Evolutionary conservation across 2,888 invertebrate species (phyloP).

Genomic region (Ormyrus rosae): DNA sequence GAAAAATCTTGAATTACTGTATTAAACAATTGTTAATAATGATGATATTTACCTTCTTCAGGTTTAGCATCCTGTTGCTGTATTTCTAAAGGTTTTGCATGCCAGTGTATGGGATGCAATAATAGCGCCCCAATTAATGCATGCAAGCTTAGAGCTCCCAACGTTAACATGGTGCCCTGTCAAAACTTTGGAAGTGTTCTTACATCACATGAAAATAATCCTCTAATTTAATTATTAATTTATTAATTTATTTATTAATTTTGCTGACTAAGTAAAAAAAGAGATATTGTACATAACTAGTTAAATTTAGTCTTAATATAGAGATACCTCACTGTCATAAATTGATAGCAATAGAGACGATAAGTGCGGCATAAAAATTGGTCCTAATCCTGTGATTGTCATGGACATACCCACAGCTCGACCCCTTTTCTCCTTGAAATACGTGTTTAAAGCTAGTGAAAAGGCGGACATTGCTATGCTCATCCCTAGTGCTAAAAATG

Average conservation of each 20-base stretch:
- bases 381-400: conserved; percentile 82
- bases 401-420: conserved; percentile 81
- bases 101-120: conserved; percentile 84
- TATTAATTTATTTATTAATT: neutral
- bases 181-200: conserved; percentile 45
- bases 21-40: no score
- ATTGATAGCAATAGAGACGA: conserved; percentile 78
- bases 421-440: conserved; percentile 80
- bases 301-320: neutral
- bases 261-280: neutral
- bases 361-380: conserved; percentile 82
- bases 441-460: conserved; percentile 81
- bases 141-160: conserved; percentile 81
- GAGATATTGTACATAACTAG: neutral
- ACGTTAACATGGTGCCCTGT: conserved; percentile 80
- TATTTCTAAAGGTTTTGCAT: conserved; percentile 74
- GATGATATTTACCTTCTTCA: conserved; percentile 19
- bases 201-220: conserved; percentile 13
- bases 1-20: no score
- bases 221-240: neutral
- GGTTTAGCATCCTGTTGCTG: conserved; percentile 21
- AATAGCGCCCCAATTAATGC: conserved; percentile 79
- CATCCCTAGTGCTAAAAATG: conserved; percentile 80
- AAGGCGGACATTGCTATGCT: conserved; percentile 80
- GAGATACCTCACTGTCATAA: conserved; percentile 77